Evolutionary conservation across 2,797 vertebrate genomes (phyloP).

Genomic region (Scomberomorus guttatus): DNA sequence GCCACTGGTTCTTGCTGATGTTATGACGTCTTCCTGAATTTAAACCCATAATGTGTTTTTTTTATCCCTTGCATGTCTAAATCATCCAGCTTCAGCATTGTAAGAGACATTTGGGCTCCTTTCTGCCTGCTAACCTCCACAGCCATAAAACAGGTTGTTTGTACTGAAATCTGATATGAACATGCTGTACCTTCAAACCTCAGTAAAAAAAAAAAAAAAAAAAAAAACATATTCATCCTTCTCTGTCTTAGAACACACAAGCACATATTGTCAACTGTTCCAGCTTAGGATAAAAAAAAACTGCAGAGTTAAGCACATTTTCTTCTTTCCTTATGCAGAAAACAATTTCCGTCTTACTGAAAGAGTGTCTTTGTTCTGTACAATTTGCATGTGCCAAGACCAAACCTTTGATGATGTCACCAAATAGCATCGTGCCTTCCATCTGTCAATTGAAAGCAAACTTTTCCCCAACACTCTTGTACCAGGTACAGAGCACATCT

Average conservation of each 20-base stretch:
- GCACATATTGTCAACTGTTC: background rate
- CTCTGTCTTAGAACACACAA: background rate
- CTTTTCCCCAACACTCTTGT: background rate
- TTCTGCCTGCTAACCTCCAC: background rate
- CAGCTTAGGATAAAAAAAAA: background rate
- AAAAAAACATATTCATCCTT: background rate
- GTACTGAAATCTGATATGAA: background rate
- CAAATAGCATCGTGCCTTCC: background rate
- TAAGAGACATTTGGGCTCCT: background rate
- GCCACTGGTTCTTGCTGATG: background rate
- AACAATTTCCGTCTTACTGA: background rate
- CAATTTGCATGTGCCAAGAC: background rate
- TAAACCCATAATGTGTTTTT: background rate
- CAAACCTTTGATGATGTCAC: background rate
- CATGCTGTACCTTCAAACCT: background rate
- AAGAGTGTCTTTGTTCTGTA: background rate
- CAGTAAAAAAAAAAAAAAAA: too few species aligned
- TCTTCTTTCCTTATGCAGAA: background rate
- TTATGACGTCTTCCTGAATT: background rate
- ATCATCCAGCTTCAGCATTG: background rate
- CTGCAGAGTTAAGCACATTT: background rate
- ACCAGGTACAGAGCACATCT: background rate
- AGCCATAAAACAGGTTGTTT: background rate
- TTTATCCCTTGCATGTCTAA: background rate
- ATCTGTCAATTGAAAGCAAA: background rate